Percentiles rank a stretch among this genome's conserved stretches.
Evolutionary conservation across 2,888 invertebrate species (phyloP).

Genomic region (Crepidodera aurea): DNA sequence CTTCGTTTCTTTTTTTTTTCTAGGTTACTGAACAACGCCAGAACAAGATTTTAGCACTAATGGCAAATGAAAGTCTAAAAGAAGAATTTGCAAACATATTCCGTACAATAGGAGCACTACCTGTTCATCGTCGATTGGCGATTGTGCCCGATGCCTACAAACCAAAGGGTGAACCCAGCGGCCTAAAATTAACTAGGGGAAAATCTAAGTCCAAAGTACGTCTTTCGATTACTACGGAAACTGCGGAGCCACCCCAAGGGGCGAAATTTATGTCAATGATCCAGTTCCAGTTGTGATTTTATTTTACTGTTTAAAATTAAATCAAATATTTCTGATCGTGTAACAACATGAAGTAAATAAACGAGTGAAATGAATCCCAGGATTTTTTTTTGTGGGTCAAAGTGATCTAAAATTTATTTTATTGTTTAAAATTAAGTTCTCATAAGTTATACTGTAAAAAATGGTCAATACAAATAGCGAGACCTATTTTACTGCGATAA

Average conservation of each 20-base stretch:
- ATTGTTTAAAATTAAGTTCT: too few species aligned
- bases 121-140: conserved; percentile 60
- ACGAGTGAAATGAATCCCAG: too few species aligned
- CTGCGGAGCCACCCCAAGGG: conserved; percentile 44
- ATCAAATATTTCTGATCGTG: background rate
- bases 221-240: background rate
- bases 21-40: conserved; percentile 57
- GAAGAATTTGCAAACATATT: conserved; percentile 60
- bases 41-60: conserved; percentile 58
- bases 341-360: too few species aligned
- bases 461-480: too few species aligned
- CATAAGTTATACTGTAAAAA: too few species aligned
- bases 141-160: conserved; percentile 57
- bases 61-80: conserved; percentile 58
- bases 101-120: conserved; percentile 61
- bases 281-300: conserved; percentile 16
- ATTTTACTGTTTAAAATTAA: too few species aligned
- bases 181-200: background rate
- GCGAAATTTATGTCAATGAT: conserved; percentile 19
- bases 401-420: too few species aligned
- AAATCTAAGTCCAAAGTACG: background rate
- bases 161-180: background rate
- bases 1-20: too few species aligned
- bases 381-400: too few species aligned
- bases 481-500: too few species aligned